Base-by-base conservation (phyloP, 2,113 vertebrate genomes). In the Daboia siamensis region DNA sequence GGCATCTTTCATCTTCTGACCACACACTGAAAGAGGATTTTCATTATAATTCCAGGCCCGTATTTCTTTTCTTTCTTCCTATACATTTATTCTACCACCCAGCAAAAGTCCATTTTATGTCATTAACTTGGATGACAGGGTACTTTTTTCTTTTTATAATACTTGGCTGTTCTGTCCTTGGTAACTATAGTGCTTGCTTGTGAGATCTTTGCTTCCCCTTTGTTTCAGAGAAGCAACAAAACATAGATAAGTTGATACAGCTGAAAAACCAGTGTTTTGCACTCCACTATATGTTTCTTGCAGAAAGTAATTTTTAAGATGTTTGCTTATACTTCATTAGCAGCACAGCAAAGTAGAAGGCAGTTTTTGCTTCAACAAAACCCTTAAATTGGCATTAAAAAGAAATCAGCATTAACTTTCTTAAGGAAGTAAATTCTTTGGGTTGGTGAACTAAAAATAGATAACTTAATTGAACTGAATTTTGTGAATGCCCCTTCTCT, bases 401-500 rank as follows among this genome's bases (percentile, higher is more conserved):
- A 85, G 92, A 95, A 95, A 96, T 93, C 93, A 92, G 84, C 93
- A 44, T 94, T 95, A 94, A 55, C 87, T 85, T 94, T 33, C 24
- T 92, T 93, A 86, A 91, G 48, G 59, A 57, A 94, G 89, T 93
- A 95, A 96, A 96, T 96, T 93, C 92, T 92, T 89, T 69, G 91
- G 87, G n/a, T 89, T 92, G 46, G 44, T 95, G 94, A 95, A 88
- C 93, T 91, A 91, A 87, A 94, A 95, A 94, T 88, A 86, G 94
- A 91, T 95, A 95, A 52, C n/a, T 93, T 96, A 94, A 96, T 96
- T 97, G 96, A 95, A 96, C 0, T 91, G 92, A 96, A 93, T 93
- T 90, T 85, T 29, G 89, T 33, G n/a, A 92, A 86, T 9, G 93
- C 94, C 93, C 80, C 94, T 91, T 95, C 94, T 94, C 48, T 80